Conservation (phyloP, 2,888 invertebrate genomes). For the Andrena chrysosceles region DNA sequence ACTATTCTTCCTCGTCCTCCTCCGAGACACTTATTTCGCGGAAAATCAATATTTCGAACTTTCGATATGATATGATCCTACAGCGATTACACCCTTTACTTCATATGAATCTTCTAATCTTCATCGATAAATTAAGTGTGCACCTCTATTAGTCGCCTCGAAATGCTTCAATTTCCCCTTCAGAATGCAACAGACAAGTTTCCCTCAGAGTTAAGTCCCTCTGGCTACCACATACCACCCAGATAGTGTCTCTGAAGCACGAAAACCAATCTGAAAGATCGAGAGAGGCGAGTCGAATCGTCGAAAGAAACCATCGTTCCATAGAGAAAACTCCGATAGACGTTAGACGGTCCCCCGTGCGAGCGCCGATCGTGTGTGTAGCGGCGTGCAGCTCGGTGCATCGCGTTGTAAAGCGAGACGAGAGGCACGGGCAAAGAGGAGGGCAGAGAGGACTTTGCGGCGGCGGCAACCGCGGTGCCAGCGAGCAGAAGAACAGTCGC, state of each 20-base stretch:
- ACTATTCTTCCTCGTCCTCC: slow-evolving; percentile 32
- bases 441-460: slow-evolving; percentile 44
- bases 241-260: slow-evolving; percentile 20
- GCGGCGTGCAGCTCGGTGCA: slow-evolving; percentile 35
- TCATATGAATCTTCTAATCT: too few relatives aligned
- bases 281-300: slow-evolving; percentile 57
- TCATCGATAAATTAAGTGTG: too few relatives aligned
- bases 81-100: too few relatives aligned
- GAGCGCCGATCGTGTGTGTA: neutral
- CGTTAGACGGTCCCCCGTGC: slow-evolving; percentile 55
- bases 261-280: slow-evolving; percentile 60
- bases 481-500: slow-evolving; percentile 79
- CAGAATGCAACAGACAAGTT: neutral
- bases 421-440: slow-evolving; percentile 33
- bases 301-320: slow-evolving; percentile 55
- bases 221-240: neutral
- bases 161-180: neutral
- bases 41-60: neutral
- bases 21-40: neutral
- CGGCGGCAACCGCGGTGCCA: slow-evolving; percentile 71
- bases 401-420: slow-evolving; percentile 58
- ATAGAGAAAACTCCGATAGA: slow-evolving; percentile 68
- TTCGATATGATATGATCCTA: too few relatives aligned
- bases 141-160: too few relatives aligned
- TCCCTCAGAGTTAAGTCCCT: neutral